Conservation (phyloP, 2,888 invertebrate species). For the Drosophila phalerata region DNA sequence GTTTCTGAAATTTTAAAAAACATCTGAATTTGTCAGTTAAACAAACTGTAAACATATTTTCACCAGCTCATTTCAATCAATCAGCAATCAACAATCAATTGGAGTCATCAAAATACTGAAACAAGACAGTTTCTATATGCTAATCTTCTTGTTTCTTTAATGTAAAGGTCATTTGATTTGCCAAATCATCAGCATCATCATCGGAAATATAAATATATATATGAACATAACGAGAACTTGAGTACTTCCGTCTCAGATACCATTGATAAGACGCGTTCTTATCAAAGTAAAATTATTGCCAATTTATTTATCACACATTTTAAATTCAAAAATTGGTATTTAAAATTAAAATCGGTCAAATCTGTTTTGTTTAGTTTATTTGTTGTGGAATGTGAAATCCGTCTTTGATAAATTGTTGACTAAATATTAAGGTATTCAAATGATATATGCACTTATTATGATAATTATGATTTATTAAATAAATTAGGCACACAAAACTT, state of each 20-base stretch:
- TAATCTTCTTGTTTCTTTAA: conserved; percentile 26
- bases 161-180: conserved; percentile 19
- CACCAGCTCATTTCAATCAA: conserved; percentile 60
- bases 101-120: conserved; percentile 35
- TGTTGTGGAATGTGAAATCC: conserved; percentile 41
- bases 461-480: conserved; percentile 57
- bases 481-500: conserved; percentile 39
- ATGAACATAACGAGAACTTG: background rate
- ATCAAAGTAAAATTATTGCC: conserved; percentile 18
- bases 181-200: conserved; percentile 16
- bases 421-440: conserved; percentile 37
- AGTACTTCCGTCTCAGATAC: conserved; percentile 52
- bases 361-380: conserved; percentile 13
- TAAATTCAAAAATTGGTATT: conserved; percentile 8
- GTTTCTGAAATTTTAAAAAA: conserved; percentile 28
- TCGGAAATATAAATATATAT: conserved; percentile 1
- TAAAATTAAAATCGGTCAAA: conserved; percentile 8
- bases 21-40: conserved; percentile 23
- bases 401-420: conserved; percentile 30
- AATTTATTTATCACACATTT: conserved; percentile 41
- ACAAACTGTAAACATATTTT: conserved; percentile 60
- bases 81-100: conserved; percentile 50
- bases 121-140: conserved; percentile 31
- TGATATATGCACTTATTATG: conserved; percentile 40
- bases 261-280: conserved; percentile 27